Base-by-base conservation (phyloP, 2,888 invertebrate genomes). In the Serripes groenlandicus region DNA sequence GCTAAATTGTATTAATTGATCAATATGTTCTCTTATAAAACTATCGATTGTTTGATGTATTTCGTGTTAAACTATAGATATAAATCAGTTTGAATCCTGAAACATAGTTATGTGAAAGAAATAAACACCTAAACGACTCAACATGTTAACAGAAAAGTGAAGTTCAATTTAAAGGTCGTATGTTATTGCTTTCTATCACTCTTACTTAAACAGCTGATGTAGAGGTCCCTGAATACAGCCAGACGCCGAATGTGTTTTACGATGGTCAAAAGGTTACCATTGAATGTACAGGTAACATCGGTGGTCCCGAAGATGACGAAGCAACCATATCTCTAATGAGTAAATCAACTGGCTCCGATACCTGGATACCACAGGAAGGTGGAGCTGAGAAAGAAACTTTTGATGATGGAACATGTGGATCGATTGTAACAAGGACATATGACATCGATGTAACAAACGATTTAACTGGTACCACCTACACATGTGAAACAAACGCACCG, bases 151-250 rank as follows among this genome's bases (percentile, higher is more conserved):
- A n/a, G n/a, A n/a, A n/a, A n/a, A n/a, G n/a, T n/a, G n/a, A n/a
- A n/a, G n/a, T n/a, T n/a, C n/a, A n/a, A n/a, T n/a, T n/a, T n/a
- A n/a, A n/a, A n/a, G n/a, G n/a, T n/a, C n/a, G n/a, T n/a, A n/a
- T n/a, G n/a, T n/a, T n/a, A n/a, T n/a, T n/a, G n/a, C n/a, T n/a
- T n/a, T n/a, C n/a, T n/a, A n/a, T n/a, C n/a, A n/a, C n/a, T n/a
- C n/a, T n/a, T n/a, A n/a, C n/a, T n/a, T n/a, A n/a, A n/a, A n/a
- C 42, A 66, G 66, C 66, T 66, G 49, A 66, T 15, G 66, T 28
- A 28, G 49, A 15, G 18, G 9, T 18, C 23, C 66, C 66, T 1
- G 35, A n/a, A 4, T 66, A 42, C 42, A 66, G 66, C 42, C 66
- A 66, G 23, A 42, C 11, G 5, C 66, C 66, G 9, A 28, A 18